Evolutionary conservation across 2,113 vertebrate genomes (phyloP).

Genomic region (Pachyramphus minor): DNA sequence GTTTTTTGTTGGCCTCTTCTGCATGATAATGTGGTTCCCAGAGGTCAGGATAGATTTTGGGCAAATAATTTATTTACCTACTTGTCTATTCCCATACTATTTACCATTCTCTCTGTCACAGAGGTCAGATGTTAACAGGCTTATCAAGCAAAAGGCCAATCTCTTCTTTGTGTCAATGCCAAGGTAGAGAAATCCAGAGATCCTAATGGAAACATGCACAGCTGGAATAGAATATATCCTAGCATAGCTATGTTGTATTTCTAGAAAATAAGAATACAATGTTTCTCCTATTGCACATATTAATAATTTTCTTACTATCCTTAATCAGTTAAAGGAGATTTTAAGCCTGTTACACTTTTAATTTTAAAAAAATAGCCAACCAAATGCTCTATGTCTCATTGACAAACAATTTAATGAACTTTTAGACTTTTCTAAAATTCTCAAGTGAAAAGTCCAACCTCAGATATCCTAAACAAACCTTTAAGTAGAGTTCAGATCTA

Average conservation of each 20-base stretch:
- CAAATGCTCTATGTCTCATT: background rate
- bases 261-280: background rate
- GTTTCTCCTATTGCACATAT: background rate
- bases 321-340: background rate
- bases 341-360: background rate
- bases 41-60: background rate
- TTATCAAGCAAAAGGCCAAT: background rate
- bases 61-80: background rate
- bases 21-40: background rate
- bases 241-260: background rate
- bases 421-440: background rate
- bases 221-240: background rate
- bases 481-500: background rate
- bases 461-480: background rate
- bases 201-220: background rate
- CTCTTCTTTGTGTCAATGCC: background rate
- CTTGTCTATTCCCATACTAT: background rate
- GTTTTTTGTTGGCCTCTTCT: background rate
- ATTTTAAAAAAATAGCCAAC: background rate
- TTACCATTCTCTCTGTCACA: background rate
- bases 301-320: background rate
- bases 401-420: background rate
- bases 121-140: background rate
- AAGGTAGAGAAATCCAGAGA: background rate
- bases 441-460: background rate